Evolutionary conservation across 2,113 vertebrate species (phyloP).

Genomic region (Echinops telfairi): DNA sequence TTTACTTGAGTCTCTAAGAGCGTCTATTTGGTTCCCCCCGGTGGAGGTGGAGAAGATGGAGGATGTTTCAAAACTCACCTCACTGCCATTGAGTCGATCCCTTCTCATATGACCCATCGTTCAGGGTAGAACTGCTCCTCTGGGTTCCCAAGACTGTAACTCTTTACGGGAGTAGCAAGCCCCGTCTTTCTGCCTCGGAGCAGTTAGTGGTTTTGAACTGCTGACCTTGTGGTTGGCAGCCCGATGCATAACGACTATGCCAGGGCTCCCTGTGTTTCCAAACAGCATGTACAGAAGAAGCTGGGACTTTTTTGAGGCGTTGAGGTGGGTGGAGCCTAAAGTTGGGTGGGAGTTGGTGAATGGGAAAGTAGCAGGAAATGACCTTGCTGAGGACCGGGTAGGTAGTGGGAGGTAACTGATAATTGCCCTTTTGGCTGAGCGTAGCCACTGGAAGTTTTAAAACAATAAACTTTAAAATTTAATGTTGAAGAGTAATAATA

Average conservation of each 20-base stretch:
- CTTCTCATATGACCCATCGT: no score
- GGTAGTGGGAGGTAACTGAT: background rate
- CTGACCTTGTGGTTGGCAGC: no score
- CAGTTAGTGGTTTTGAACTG: no score
- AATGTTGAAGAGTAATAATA: no score
- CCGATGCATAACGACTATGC: no score
- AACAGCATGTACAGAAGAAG: background rate
- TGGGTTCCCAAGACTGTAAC: no score
- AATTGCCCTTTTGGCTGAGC: background rate
- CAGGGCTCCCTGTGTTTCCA: background rate
- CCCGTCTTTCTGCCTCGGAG: no score
- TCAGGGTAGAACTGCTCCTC: no score
- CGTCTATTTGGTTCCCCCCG: background rate
- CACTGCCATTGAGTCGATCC: no score
- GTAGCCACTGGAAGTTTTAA: no score
- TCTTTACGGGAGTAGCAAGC: no score
- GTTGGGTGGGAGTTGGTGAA: background rate
- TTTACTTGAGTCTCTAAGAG: background rate
- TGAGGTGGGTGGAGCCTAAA: background rate
- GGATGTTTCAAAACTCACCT: background rate
- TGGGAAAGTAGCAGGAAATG: background rate
- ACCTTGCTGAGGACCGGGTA: background rate
- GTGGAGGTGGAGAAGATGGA: background rate
- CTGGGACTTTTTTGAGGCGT: background rate
- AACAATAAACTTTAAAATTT: no score